Evolutionary conservation across 2,113 vertebrate genomes (phyloP).

Genomic region (Mastomys coucha): DNA sequence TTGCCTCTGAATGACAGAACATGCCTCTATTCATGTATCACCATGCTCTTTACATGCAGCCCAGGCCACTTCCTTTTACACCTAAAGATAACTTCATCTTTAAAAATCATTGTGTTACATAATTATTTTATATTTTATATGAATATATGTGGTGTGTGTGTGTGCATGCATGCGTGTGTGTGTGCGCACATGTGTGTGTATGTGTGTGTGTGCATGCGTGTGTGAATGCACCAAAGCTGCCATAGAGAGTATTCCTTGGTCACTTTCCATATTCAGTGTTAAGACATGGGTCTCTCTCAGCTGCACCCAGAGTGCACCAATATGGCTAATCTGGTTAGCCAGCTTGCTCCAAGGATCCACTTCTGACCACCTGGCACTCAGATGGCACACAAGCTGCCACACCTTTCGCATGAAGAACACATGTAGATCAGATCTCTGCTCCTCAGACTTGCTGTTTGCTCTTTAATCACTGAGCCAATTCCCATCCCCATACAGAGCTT

Average conservation of each 20-base stretch:
- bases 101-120: not conserved
- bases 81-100: not conserved
- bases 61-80: slow-evolving; percentile 21
- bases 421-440: not conserved
- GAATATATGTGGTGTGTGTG: not conserved
- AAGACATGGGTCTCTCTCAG: not conserved
- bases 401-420: not conserved
- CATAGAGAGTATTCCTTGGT: not conserved
- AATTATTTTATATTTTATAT: not conserved
- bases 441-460: not conserved
- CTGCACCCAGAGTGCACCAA: not conserved
- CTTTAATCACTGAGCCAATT: not conserved
- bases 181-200: no score
- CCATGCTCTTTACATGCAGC: not conserved
- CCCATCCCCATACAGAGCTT: not conserved
- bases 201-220: not conserved
- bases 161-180: not conserved
- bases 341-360: not conserved
- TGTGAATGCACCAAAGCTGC: not conserved
- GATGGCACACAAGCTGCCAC: not conserved
- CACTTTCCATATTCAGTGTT: not conserved
- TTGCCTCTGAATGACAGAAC: slow-evolving; percentile 56
- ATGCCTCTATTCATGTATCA: slow-evolving; percentile 9
- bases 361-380: not conserved
- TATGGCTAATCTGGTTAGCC: no score